Conservation (phyloP, 2,888 invertebrate genomes). For the Cantharis rufa region DNA sequence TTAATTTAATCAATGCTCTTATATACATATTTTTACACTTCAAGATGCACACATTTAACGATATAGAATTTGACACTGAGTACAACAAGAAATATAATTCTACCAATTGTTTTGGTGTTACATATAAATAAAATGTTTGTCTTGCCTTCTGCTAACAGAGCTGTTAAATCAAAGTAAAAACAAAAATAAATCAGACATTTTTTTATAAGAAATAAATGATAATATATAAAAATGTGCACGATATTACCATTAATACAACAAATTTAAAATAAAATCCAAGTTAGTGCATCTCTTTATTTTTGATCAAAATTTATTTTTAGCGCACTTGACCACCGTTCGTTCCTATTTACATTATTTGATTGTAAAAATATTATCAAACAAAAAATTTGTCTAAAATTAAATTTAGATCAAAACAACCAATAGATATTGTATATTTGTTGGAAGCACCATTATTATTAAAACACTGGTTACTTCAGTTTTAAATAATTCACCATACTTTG, state of each 20-base stretch:
- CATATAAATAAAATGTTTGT: constrained; percentile 23
- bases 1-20: constrained; percentile 29
- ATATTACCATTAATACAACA: background rate
- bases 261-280: background rate
- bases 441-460: background rate
- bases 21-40: constrained; percentile 36
- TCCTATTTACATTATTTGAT: background rate
- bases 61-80: constrained; percentile 50
- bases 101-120: constrained; percentile 40
- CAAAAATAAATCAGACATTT: background rate
- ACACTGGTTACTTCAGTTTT: background rate
- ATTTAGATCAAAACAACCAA: background rate
- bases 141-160: background rate
- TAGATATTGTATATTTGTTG: background rate
- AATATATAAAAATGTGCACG: background rate
- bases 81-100: constrained; percentile 50
- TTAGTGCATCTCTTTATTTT: background rate
- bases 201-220: background rate
- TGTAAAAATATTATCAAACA: background rate
- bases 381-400: background rate
- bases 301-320: background rate
- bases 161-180: background rate
- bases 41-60: constrained; percentile 46
- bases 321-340: background rate
- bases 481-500: background rate